Percentiles rank a stretch among this genome's conserved stretches.
These are phyloP conservation scores for Botia kubotai DNA, from an alignment of 2,797 vertebrate species.

Conservation along the genomic window DNA sequence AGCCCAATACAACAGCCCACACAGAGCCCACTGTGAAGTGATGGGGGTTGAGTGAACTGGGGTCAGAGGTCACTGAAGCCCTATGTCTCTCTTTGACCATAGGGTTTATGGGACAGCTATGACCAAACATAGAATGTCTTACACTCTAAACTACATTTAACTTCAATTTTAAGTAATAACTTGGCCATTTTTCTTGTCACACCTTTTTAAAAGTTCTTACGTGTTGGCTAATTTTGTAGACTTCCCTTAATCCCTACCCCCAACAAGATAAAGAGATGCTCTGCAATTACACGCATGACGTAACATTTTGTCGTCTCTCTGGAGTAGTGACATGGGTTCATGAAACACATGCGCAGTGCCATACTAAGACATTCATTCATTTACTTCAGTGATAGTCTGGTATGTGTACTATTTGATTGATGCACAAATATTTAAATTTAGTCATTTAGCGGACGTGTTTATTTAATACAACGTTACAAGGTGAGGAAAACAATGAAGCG, in stretches of 20 bases:
- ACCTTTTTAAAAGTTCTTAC: neutral
- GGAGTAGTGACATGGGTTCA: conserved; percentile 52
- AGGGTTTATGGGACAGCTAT: conserved; percentile 57
- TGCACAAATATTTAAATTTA: too few species aligned
- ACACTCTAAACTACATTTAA: conserved; percentile 13
- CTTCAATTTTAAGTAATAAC: neutral
- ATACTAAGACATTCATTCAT: neutral
- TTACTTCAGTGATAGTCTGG: neutral
- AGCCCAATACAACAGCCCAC: conserved; percentile 54
- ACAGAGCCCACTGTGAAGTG: conserved; percentile 45
- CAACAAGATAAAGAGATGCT: conserved; percentile 72
- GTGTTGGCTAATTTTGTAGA: neutral
- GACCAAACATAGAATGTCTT: conserved; percentile 37
- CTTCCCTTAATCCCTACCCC: conserved; percentile 72
- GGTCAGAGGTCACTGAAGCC: conserved; percentile 87
- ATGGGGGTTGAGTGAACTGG: conserved; percentile 78
- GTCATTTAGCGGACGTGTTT: too few species aligned
- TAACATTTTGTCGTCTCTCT: conserved; percentile 72
- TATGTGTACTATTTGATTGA: neutral
- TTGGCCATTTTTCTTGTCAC: neutral
- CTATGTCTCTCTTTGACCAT: conserved; percentile 82
- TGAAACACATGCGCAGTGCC: conserved; percentile 65
- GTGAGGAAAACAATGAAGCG: too few species aligned
- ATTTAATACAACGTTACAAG: too few species aligned
- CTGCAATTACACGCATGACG: conserved; percentile 76